phyloP scores from a whole-genome alignment of 23 tunicate species.

The Trididemnum nubilum region DNA sequence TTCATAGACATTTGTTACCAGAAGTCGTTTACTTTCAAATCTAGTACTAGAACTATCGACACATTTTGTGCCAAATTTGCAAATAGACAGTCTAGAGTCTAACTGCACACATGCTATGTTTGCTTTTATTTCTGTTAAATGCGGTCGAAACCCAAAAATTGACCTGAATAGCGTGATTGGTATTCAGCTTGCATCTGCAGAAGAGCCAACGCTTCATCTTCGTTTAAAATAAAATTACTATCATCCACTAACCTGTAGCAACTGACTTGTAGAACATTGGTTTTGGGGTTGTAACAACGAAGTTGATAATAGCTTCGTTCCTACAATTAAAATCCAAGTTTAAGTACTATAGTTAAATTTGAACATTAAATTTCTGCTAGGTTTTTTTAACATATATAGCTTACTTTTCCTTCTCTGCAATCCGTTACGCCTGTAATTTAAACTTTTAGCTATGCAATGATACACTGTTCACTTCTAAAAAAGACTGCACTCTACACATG shows the following conservation, averaged over 20 bases:
- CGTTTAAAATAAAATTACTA: background rate
- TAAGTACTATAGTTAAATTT: background rate
- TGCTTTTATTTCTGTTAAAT: background rate
- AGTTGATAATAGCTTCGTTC: conserved; percentile 1
- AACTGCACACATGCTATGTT: no score
- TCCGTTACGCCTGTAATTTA: background rate
- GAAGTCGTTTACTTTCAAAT: no score
- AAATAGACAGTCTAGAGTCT: no score
- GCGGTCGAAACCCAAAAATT: background rate
- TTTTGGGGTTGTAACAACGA: conserved; percentile 2
- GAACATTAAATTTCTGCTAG: background rate
- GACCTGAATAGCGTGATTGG: background rate
- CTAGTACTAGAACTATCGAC: no score
- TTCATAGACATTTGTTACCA: no score
- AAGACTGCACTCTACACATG: background rate
- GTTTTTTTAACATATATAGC: background rate
- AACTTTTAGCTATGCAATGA: background rate
- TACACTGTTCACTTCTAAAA: background rate
- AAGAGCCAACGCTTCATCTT: background rate
- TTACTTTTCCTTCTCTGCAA: background rate
- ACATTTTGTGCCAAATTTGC: no score
- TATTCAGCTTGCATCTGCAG: background rate
- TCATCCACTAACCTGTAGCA: background rate
- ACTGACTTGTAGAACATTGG: background rate
- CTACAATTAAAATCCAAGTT: conserved; percentile 1